A percentile compares a stretch with the other conserved stretches of the same genome.
Evolutionary conservation across 1,140 invertebrate genomes (phyloP).

Genomic region (Papilio polyxenes): DNA sequence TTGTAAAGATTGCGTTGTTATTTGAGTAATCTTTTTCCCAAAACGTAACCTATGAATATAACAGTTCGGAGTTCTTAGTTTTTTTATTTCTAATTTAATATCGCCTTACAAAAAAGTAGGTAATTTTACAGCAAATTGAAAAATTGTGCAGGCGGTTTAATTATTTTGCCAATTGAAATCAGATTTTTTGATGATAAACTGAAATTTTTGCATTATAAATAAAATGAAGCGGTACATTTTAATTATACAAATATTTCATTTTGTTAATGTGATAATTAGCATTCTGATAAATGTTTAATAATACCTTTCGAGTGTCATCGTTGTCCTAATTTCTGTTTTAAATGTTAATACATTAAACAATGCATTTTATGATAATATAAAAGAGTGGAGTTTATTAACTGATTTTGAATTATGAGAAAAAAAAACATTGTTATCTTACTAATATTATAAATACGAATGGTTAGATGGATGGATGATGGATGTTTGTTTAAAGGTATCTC

Average conservation of each 20-base stretch:
- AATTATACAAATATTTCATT: slow-evolving; percentile 1
- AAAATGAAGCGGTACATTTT: background rate
- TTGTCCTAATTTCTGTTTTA: slow-evolving; percentile 3
- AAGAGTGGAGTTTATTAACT: background rate
- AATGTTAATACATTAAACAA: slow-evolving; percentile 17
- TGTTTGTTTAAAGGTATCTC: no score
- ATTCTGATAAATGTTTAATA: background rate
- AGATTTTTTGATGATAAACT: background rate
- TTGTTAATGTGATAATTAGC: slow-evolving; percentile 25
- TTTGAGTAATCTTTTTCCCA: no score
- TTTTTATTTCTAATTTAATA: background rate
- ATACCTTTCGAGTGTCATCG: background rate
- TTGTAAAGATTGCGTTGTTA: no score
- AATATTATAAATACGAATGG: no score
- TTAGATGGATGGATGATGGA: no score
- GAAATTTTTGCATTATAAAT: background rate
- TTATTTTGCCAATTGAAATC: background rate
- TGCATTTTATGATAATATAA: slow-evolving; percentile 22
- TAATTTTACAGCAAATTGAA: no score
- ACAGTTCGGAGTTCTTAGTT: no score
- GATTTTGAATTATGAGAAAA: background rate
- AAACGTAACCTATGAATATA: no score
- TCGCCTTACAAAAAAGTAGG: background rate
- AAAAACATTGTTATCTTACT: background rate
- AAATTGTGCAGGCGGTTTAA: no score